Percentiles rank a stretch among this genome's conserved stretches.
Evolutionary conservation across 2,888 invertebrate genomes (phyloP).

Genomic region (Hemicrepidius hirtus): DNA sequence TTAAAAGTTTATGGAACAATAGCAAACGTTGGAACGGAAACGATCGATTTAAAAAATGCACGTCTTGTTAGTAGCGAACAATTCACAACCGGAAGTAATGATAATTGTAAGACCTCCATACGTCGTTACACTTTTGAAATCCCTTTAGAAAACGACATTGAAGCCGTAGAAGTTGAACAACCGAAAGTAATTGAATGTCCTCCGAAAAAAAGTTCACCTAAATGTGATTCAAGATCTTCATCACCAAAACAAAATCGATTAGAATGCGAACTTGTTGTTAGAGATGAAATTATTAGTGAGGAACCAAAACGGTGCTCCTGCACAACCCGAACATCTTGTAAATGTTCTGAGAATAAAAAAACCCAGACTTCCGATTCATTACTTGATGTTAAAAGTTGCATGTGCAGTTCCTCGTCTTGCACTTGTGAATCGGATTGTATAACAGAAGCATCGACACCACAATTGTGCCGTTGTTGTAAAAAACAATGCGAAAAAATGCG

Average conservation of each 20-base stretch:
- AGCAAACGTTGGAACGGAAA: constrained; percentile 15
- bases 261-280: constrained; percentile 3
- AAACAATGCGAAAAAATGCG: background rate
- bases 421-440: background rate
- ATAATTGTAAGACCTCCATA: constrained; percentile 20
- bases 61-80: constrained; percentile 30
- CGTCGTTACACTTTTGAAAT: constrained; percentile 51
- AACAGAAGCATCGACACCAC: background rate
- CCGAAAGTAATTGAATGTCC: too few relatives aligned
- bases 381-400: background rate
- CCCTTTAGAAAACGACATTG: constrained; percentile 19
- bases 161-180: background rate
- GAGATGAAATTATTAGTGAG: background rate
- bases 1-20: background rate
- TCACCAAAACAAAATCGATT: background rate
- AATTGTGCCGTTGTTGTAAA: constrained; percentile 38
- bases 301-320: background rate
- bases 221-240: background rate
- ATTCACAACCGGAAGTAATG: constrained; percentile 4
- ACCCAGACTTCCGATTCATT: background rate
- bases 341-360: background rate
- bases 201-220: too few relatives aligned
- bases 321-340: background rate
- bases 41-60: constrained; percentile 34
- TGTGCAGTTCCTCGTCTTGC: background rate